Conservation (phyloP, 2,113 vertebrate genomes). For the Bufo bufo region DNA sequence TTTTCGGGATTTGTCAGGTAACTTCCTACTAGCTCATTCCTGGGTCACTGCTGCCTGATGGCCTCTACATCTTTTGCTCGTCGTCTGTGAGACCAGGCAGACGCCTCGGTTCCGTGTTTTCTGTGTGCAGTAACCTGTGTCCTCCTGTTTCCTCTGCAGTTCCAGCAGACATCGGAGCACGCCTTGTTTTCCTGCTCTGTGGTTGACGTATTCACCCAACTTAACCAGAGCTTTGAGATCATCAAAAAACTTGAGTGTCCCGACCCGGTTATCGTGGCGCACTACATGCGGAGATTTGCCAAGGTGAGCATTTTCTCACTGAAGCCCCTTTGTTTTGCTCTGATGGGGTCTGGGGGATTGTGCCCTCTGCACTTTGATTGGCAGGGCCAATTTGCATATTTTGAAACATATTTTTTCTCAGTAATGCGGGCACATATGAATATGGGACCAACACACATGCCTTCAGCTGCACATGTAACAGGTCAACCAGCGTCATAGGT, state of each 20-base stretch:
- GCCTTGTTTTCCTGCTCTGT: constrained; percentile 98
- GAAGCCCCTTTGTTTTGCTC: background rate
- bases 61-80: background rate
- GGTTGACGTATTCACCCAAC: constrained; percentile 98
- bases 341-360: no score
- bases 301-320: constrained; percentile 75
- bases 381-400: no score
- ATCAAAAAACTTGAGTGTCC: constrained; percentile 98
- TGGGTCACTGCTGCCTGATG: background rate
- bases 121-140: background rate
- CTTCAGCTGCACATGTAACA: no score
- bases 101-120: background rate
- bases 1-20: background rate
- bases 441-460: no score
- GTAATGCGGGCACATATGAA: no score
- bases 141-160: constrained; percentile 71
- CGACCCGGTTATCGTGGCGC: constrained; percentile 88
- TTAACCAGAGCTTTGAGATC: constrained; percentile 99
- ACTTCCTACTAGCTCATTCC: background rate
- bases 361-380: no score
- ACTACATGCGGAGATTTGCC: constrained; percentile 93
- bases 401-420: no score
- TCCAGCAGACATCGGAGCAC: constrained; percentile 97
- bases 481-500: no score
- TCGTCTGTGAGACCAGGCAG: background rate